These are phyloP conservation scores for Cygnus atratus DNA, from an alignment of 2,113 vertebrate genomes.

Conservation along the genomic window DNA sequence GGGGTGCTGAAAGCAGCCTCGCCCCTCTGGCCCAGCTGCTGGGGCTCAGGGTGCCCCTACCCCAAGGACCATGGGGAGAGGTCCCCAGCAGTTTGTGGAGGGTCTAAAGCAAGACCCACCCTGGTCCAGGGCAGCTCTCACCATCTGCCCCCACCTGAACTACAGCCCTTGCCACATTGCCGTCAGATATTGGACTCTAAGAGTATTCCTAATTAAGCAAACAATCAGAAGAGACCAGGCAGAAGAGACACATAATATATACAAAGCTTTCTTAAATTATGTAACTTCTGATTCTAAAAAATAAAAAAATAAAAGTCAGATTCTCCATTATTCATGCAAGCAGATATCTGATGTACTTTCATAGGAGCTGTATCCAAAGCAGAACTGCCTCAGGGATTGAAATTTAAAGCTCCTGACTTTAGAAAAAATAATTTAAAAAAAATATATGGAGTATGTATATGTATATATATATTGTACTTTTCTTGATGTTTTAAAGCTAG, in stretches of 20 bases:
- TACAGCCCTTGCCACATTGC: neutral
- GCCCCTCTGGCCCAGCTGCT: rapidly evolving
- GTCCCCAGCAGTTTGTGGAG: neutral
- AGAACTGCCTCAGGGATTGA: neutral
- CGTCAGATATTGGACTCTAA: neutral
- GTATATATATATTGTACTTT: neutral
- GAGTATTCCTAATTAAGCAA: neutral
- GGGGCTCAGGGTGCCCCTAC: neutral
- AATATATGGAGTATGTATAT: neutral
- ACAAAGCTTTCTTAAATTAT: neutral
- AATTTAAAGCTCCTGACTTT: neutral
- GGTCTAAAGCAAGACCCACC: neutral
- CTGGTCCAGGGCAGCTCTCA: rapidly evolving
- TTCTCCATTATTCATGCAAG: neutral
- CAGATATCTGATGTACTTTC: neutral
- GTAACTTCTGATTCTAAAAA: neutral
- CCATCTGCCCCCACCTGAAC: neutral
- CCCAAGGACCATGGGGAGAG: rapidly evolving
- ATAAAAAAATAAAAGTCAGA: neutral
- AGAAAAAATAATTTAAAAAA: neutral
- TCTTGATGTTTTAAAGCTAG: neutral
- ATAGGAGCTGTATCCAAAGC: neutral
- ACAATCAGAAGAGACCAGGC: neutral
- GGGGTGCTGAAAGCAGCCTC: neutral
- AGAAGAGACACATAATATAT: neutral